Evolutionary conservation across 2,888 invertebrate genomes (phyloP).

Genomic region (Drosophila infuscata): DNA sequence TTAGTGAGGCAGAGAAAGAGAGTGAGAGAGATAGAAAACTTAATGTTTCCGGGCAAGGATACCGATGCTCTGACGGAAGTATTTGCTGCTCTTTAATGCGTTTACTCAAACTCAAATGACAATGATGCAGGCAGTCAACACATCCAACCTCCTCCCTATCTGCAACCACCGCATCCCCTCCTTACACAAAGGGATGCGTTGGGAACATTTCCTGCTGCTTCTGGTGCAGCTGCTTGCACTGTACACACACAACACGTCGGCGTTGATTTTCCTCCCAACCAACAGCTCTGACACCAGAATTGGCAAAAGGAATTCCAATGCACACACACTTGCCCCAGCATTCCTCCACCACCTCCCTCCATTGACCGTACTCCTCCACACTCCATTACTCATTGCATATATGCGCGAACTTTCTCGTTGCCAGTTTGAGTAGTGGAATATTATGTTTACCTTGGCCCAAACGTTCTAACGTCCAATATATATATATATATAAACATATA

Average conservation of each 20-base stretch:
- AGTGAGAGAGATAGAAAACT: constrained; percentile 13
- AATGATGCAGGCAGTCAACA: constrained; percentile 22
- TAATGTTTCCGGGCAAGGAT: constrained; percentile 67
- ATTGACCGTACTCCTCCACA: not conserved
- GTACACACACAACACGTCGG: constrained; percentile 29
- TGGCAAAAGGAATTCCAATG: constrained; percentile 46
- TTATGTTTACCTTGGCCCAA: constrained; percentile 71
- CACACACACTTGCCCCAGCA: constrained; percentile 26
- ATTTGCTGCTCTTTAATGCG: constrained; percentile 74
- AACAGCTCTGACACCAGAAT: constrained; percentile 45
- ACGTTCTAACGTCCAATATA: constrained; percentile 57
- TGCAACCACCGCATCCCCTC: not conserved
- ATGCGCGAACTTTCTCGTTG: constrained; percentile 22
- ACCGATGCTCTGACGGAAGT: constrained; percentile 61
- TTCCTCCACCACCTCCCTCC: not conserved
- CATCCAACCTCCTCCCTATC: constrained; percentile 4
- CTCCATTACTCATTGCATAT: constrained; percentile 13
- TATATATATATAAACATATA: not conserved
- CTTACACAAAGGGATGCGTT: constrained; percentile 7
- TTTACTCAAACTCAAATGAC: constrained; percentile 63
- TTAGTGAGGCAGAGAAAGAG: not conserved
- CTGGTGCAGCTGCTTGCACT: constrained; percentile 25
- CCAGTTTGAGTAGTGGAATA: constrained; percentile 62
- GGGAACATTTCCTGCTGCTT: constrained; percentile 33
- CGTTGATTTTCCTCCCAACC: constrained; percentile 53